These are phyloP conservation scores for Tipula helvola DNA, from an alignment of 2,888 invertebrate genomes.

Conservation along the genomic window DNA sequence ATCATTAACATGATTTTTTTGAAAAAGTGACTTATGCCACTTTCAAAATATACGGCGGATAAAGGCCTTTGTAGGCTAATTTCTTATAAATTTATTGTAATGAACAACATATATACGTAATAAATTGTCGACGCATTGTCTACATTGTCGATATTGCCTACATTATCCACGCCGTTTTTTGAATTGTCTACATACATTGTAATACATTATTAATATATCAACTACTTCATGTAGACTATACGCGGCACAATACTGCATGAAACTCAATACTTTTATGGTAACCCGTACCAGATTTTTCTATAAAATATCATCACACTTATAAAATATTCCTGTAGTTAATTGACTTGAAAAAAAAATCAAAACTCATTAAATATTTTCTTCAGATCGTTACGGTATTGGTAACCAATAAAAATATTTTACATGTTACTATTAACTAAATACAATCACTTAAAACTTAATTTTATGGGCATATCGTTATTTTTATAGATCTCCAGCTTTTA, in stretches of 20 bases:
- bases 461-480: background rate
- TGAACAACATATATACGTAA: too few species aligned
- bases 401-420: background rate
- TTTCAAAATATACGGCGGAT: too few species aligned
- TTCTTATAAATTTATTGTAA: too few species aligned
- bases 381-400: background rate
- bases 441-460: background rate
- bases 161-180: too few species aligned
- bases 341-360: background rate
- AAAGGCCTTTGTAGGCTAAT: too few species aligned
- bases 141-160: too few species aligned
- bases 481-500: background rate
- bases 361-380: background rate
- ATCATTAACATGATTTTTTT: too few species aligned
- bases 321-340: background rate
- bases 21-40: too few species aligned
- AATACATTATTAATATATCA: too few species aligned
- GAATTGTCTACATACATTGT: too few species aligned
- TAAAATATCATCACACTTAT: background rate
- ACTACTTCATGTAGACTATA: too few species aligned
- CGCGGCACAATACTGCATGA: background rate
- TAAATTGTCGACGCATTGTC: too few species aligned
- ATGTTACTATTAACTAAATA: background rate
- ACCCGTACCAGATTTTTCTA: background rate
- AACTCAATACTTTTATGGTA: background rate